Evolutionary conservation across 2,888 invertebrate species (phyloP).

Genomic region (Osedax frankpressi): DNA sequence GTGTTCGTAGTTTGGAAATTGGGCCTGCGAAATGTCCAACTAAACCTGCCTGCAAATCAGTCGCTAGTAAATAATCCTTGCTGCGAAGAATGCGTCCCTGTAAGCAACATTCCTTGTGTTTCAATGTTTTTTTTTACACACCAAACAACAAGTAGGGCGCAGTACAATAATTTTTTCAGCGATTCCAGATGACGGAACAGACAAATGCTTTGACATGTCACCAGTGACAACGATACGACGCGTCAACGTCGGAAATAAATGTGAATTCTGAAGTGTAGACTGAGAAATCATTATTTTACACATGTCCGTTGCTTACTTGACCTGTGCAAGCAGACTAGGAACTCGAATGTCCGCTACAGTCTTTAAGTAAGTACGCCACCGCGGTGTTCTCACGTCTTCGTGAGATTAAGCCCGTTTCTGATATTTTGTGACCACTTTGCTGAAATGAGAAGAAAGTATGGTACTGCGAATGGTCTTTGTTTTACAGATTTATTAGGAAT

Average conservation of each 20-base stretch:
- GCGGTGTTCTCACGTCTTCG: neutral
- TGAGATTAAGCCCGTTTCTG: neutral
- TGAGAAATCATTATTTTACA: neutral
- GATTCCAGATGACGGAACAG: too few species aligned
- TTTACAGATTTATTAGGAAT: neutral
- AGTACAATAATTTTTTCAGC: too few species aligned
- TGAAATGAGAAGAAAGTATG: neutral
- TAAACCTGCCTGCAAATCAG: constrained; percentile 4
- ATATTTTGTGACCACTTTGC: neutral
- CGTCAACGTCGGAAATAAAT: neutral
- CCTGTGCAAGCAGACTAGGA: constrained; percentile 3
- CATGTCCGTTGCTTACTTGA: neutral
- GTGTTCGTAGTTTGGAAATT: neutral
- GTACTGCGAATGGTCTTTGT: neutral
- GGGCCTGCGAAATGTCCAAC: neutral
- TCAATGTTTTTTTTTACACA: neutral
- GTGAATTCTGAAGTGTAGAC: neutral
- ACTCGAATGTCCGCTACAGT: neutral
- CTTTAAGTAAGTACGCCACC: neutral
- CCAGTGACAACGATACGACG: neutral
- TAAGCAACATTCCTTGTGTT: neutral
- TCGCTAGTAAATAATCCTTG: neutral
- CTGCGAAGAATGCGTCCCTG: neutral
- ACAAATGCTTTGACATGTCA: too few species aligned
- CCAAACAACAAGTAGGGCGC: neutral